Base-by-base conservation (phyloP, 2,888 invertebrate genomes). In the Pheosia tremula region DNA sequence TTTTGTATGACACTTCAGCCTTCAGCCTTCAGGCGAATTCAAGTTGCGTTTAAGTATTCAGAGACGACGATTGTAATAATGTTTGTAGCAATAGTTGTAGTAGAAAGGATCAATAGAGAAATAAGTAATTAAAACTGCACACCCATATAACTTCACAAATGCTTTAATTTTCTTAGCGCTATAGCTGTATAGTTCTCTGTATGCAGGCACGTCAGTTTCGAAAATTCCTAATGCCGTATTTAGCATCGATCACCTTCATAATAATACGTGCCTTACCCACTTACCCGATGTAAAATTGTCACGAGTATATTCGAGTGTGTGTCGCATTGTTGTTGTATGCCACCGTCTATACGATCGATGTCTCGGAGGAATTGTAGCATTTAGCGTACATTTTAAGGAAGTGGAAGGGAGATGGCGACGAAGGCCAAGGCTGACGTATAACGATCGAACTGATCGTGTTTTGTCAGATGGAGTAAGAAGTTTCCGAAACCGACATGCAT, bases 401-500 rank as follows among this genome's bases (percentile, higher is more conserved):
- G 56, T 39, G 56, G 56, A 56, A 36, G 56, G 56, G 36, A 43
- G 56, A 36, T 56, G 56, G 36, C 56, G 56, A 10, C 43, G 45
- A 45, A 56, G 56, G 45, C 56, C 56, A 43, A 56, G 56, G 45
- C 45, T 56, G 45, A 36, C 41, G 45, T 56, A 56, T 56, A 36
- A 56, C 56, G 56, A 43, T 56, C 56, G 43, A 56, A 43, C 56
- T 56, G 56, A 56, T 45, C 56, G 56, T 45, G 24, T 56, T 56
- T 56, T 56, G 56, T 45, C 56, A 56, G 45, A 56, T 36, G 56
- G 45, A 56, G 56, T 45, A 24, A 56, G 56, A 45, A 45, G 56
- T 45, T 56, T 56, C 56, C 56, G 56, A 56, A 56, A 56, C 56
- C 56, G 56, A 45, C 56, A 45, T 56, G 56, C 56, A 56, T 56